Conservation (phyloP, 2,113 vertebrate genomes). For the Cyprinodon tularosa region DNA sequence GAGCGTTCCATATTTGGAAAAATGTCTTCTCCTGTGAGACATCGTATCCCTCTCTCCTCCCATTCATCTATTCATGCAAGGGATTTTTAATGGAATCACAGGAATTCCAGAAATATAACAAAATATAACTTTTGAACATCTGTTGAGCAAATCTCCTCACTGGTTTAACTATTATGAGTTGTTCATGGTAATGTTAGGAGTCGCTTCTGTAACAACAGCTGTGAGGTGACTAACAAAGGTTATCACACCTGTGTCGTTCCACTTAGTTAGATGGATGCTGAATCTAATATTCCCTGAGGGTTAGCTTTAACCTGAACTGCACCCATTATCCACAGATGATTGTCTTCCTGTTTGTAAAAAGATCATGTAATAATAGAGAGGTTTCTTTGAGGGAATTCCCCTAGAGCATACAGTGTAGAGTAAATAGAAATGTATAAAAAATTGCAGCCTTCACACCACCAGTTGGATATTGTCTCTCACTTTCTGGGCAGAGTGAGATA, state of each 20-base stretch:
- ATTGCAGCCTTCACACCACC: slow-evolving; percentile 15
- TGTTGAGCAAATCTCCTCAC: slow-evolving; percentile 4
- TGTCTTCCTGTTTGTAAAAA: slow-evolving; percentile 9
- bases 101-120: background rate
- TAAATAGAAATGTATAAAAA: slow-evolving; percentile 7
- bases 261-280: slow-evolving; percentile 1
- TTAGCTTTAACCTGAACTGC: background rate
- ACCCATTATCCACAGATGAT: background rate
- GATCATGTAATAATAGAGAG: slow-evolving; percentile 8
- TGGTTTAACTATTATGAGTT: background rate
- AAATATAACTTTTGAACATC: background rate
- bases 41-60: slow-evolving; percentile 21
- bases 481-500: slow-evolving; percentile 30
- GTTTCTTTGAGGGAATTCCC: slow-evolving; percentile 10
- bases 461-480: slow-evolving; percentile 8
- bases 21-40: slow-evolving; percentile 53
- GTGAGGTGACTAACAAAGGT: background rate
- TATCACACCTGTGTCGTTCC: slow-evolving; percentile 5
- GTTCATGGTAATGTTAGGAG: background rate
- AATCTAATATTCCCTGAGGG: slow-evolving; percentile 12
- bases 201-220: background rate
- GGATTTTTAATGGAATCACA: slow-evolving; percentile 44
- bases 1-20: slow-evolving; percentile 51
- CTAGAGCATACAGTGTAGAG: background rate
- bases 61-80: slow-evolving; percentile 57